These are phyloP conservation scores for Drosophila truncata DNA, from an alignment of 1,140 invertebrate genomes.

Conservation along the genomic window DNA sequence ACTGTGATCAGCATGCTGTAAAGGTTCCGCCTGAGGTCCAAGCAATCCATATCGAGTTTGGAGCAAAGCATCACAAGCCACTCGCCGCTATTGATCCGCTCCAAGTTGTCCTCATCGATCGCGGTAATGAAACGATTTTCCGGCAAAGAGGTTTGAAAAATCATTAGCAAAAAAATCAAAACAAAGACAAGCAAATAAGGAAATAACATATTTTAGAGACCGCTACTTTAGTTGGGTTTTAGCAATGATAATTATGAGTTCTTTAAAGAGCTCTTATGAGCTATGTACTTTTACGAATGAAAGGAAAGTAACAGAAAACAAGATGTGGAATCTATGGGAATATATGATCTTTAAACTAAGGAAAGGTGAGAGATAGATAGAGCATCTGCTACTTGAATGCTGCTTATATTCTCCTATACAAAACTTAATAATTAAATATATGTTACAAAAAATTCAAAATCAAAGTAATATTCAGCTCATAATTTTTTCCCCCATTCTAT, in stretches of 20 bases:
- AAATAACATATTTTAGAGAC: not conserved
- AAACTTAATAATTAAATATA: too few relatives aligned
- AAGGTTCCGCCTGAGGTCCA: not conserved
- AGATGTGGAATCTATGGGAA: not conserved
- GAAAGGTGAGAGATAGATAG: not conserved
- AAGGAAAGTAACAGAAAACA: not conserved
- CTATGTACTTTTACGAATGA: not conserved
- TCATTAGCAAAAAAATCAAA: not conserved
- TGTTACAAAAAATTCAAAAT: too few relatives aligned
- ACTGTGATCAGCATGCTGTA: not conserved
- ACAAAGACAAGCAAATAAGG: not conserved
- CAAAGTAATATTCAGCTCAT: not conserved
- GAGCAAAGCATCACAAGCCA: constrained; percentile 12
- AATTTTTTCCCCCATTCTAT: not conserved
- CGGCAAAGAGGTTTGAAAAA: not conserved
- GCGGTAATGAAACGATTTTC: not conserved
- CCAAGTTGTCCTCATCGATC: not conserved
- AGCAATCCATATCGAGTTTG: not conserved
- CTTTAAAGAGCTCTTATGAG: not conserved
- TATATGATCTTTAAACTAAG: not conserved
- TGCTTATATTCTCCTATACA: too few relatives aligned
- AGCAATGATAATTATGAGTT: too few relatives aligned
- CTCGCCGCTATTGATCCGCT: not conserved
- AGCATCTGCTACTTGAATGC: not conserved
- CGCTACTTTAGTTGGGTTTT: not conserved